phyloP scores from a whole-genome alignment of 2,888 invertebrate species.

The Silvanus unidentatus region DNA sequence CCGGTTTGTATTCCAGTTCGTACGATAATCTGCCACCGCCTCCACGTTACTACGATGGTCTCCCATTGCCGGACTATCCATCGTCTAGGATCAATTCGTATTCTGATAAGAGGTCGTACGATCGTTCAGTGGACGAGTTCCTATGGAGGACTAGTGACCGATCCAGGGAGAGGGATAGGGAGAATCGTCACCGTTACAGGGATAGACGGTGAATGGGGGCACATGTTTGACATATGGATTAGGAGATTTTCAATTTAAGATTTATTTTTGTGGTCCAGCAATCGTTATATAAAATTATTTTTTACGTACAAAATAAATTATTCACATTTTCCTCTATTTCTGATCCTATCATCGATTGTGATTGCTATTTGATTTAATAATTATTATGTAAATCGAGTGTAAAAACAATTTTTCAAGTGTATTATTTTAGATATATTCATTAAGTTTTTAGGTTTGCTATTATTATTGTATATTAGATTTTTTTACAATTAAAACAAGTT shows the following conservation, averaged over 20 bases:
- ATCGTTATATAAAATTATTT: too few relatives aligned
- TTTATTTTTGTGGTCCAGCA: too few relatives aligned
- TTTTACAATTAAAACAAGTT: slow-evolving; percentile 7
- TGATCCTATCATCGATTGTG: too few relatives aligned
- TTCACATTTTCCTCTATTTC: too few relatives aligned
- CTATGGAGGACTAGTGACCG: slow-evolving; percentile 66
- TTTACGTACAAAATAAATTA: too few relatives aligned
- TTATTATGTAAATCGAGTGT: too few relatives aligned
- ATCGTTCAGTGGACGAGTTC: slow-evolving; percentile 84
- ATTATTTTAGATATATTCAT: slow-evolving; percentile 10
- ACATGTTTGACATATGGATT: too few relatives aligned
- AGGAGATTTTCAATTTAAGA: too few relatives aligned
- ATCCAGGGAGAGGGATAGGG: slow-evolving; percentile 40
- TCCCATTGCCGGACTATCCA: slow-evolving; percentile 71
- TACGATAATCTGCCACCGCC: slow-evolving; percentile 60
- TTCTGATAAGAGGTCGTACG: slow-evolving; percentile 64
- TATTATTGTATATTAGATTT: slow-evolving; percentile 8
- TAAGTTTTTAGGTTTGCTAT: slow-evolving; percentile 4
- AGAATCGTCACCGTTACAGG: slow-evolving; percentile 45
- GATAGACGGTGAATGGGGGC: slow-evolving; percentile 42
- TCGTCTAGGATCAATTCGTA: slow-evolving; percentile 50
- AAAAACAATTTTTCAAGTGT: slow-evolving; percentile 3
- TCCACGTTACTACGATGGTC: slow-evolving; percentile 75
- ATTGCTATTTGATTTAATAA: too few relatives aligned
- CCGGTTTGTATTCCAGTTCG: slow-evolving; percentile 41